These are phyloP conservation scores for Octomys mimax DNA, from an alignment of 2,797 vertebrate genomes.

Conservation along the genomic window DNA sequence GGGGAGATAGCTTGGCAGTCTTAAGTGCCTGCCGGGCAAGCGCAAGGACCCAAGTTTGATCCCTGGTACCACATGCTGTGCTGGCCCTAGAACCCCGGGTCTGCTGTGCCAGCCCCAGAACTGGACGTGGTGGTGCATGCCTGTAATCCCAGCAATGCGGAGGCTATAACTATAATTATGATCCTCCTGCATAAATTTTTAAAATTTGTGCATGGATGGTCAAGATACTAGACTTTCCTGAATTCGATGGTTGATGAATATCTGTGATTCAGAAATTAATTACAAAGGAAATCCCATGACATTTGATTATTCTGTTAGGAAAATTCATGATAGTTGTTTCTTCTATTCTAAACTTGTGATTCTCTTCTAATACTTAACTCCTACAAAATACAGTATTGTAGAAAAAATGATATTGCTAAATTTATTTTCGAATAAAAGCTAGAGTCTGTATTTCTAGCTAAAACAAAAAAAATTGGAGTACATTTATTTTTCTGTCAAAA, in stretches of 20 bases:
- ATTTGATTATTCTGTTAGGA: constrained; percentile 6
- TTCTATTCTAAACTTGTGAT: not conserved
- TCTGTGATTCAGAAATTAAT: constrained; percentile 39
- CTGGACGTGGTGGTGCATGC: no score
- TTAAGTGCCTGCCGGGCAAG: no score
- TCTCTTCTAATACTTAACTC: not conserved
- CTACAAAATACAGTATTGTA: not conserved
- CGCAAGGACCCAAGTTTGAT: no score
- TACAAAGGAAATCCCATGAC: not conserved
- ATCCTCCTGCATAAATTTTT: no score
- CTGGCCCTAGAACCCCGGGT: no score
- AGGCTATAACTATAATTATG: no score
- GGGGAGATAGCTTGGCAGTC: no score
- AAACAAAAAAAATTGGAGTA: not conserved
- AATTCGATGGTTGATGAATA: not conserved
- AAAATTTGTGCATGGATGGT: not conserved
- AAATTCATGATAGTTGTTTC: not conserved
- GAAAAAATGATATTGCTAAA: not conserved
- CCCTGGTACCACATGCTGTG: no score
- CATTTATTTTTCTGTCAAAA: not conserved
- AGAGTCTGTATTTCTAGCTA: not conserved
- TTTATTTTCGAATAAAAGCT: constrained; percentile 51
- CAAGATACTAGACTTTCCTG: not conserved
- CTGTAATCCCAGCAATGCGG: no score
- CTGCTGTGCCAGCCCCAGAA: no score